phyloP scores from a whole-genome alignment of 2,113 vertebrate species.

The Petrocephalus zakoni region DNA sequence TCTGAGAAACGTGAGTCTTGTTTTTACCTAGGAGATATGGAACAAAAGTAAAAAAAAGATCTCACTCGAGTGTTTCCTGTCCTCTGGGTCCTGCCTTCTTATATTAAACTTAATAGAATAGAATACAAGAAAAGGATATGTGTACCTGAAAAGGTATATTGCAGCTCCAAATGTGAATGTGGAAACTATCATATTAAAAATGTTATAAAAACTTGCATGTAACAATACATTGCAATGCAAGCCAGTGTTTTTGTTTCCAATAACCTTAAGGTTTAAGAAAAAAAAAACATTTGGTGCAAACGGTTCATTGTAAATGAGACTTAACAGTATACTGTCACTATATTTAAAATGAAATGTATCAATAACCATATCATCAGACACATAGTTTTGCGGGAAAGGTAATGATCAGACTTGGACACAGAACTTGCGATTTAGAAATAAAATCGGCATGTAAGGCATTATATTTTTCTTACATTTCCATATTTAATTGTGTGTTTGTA shows the following conservation, averaged over 20 bases:
- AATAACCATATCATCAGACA: background rate
- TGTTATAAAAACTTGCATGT: background rate
- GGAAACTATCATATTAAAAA: background rate
- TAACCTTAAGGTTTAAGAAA: background rate
- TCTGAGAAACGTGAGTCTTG: constrained; percentile 1
- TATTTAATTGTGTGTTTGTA: background rate
- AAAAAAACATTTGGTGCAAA: background rate
- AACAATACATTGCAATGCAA: background rate
- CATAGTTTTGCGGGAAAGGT: background rate
- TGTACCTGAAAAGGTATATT: background rate
- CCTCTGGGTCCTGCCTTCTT: constrained; percentile 2
- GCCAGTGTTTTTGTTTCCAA: background rate
- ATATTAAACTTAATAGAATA: constrained; percentile 9
- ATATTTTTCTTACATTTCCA: background rate
- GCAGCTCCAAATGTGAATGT: background rate
- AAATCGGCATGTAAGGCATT: background rate
- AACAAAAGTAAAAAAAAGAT: constrained; percentile 5
- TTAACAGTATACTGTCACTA: background rate
- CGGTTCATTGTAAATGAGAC: background rate
- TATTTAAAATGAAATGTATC: background rate
- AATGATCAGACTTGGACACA: background rate
- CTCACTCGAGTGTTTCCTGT: background rate
- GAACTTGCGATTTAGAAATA: background rate
- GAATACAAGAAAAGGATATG: constrained; percentile 1
- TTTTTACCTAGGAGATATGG: constrained; percentile 8